Evolutionary conservation across 2,113 vertebrate genomes (phyloP).

Genomic region (Salvelinus fontinalis): DNA sequence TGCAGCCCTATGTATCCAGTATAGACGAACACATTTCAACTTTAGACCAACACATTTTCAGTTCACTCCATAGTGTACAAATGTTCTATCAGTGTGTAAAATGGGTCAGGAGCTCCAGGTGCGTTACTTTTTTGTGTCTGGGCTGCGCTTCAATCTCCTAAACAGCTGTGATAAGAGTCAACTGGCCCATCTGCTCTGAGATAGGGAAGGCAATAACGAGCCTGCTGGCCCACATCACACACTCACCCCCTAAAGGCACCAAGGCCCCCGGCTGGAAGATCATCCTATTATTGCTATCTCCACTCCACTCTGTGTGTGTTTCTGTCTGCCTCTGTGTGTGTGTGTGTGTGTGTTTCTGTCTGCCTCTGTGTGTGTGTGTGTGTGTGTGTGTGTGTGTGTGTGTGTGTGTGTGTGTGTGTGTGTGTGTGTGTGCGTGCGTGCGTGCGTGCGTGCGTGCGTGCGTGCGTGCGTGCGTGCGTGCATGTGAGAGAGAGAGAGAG

Average conservation of each 20-base stretch:
- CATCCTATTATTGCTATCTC: too few species aligned
- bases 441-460: too few species aligned
- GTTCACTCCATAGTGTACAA: too few species aligned
- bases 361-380: background rate
- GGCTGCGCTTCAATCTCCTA: slow-evolving; percentile 51
- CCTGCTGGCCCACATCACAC: slow-evolving; percentile 22
- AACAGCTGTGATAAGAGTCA: slow-evolving; percentile 61
- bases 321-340: background rate
- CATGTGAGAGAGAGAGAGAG: background rate
- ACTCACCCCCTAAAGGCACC: background rate
- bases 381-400: background rate
- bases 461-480: background rate
- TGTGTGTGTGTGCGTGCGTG: too few species aligned
- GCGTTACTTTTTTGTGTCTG: slow-evolving; percentile 36
- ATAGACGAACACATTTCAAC: too few species aligned
- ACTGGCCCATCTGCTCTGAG: slow-evolving; percentile 56
- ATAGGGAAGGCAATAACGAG: slow-evolving; percentile 46
- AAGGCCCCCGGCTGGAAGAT: background rate
- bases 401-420: background rate
- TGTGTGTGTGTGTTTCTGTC: background rate
- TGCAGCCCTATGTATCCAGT: too few species aligned
- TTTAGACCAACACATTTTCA: too few species aligned
- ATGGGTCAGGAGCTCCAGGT: slow-evolving; percentile 36
- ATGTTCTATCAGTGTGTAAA: slow-evolving; percentile 24
- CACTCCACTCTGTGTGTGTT: background rate